Base-by-base conservation (phyloP, 1,140 invertebrate genomes). In the Pararge aegeria region DNA sequence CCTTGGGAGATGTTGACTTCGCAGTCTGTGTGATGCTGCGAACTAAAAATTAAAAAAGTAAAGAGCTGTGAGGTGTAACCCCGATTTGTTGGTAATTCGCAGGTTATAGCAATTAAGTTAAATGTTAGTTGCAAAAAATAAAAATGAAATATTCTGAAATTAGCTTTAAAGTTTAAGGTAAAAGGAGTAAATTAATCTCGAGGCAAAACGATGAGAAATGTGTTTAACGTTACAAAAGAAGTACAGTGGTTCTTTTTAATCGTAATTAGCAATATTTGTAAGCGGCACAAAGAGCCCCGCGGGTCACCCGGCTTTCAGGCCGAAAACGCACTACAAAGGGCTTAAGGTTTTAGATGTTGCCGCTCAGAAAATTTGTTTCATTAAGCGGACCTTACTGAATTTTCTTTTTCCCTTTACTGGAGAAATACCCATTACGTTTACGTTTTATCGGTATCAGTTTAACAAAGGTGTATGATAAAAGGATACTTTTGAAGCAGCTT, bases 311-410 rank as follows among this genome's bases (percentile, higher is more conserved):
- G 80, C 67, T 74, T 73, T 75, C 63, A 68, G 72, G 74, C 84
- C 80, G 83, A 83, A 75, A 66, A 72, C 73, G 73, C 71, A 78
- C 76, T 80, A 89, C 83, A 87, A 89, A 87, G 81, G 80, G 76
- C 83, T 83, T 75, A 85, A 76, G 83, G 82, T 74, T 73, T 85
- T 84, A 85, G 76, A 88, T 83, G 83, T 82, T 75, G 77, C 83
- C 70, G 68, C 75, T 78, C 78, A 77, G 73, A 80, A 84, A 88
- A 85, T 87, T 85, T 83, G 83, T 87, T 87, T 88, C 85, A 87
- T 85, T 87, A 88, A 84, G 72, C 82, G 77, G 66, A 70, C 72
- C 72, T 64, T 63, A 75, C 79, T 55, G 75, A 78, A 83, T 76
- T 80, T 84, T 83, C 80, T 78, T 85, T 85, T 80, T 66, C 72